These are phyloP conservation scores for Oryzias sinensis DNA, from an alignment of 2,797 vertebrate genomes.

Conservation along the genomic window DNA sequence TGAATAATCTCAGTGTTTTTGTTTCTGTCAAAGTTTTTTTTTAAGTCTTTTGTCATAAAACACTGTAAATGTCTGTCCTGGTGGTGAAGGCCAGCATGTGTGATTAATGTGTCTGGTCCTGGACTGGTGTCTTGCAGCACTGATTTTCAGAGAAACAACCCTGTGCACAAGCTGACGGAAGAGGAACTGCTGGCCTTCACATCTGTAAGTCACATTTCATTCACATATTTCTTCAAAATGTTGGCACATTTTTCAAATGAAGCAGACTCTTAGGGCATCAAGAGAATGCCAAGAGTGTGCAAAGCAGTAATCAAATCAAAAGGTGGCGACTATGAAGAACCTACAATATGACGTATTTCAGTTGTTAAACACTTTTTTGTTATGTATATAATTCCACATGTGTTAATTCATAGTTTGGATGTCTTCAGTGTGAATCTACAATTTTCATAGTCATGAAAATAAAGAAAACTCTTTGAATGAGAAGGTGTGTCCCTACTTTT, in stretches of 20 bases:
- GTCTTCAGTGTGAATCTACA: too few relatives aligned
- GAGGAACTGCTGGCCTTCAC: conserved; percentile 93
- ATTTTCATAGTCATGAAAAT: too few relatives aligned
- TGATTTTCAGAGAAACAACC: conserved; percentile 94
- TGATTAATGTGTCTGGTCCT: background rate
- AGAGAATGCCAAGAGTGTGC: too few relatives aligned
- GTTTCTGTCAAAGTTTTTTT: background rate
- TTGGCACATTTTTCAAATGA: background rate
- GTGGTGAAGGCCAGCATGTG: background rate
- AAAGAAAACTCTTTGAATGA: too few relatives aligned
- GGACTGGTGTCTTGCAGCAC: conserved; percentile 76
- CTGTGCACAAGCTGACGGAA: conserved; percentile 90
- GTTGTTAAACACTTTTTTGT: too few relatives aligned
- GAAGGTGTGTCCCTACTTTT: too few relatives aligned
- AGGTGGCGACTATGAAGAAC: too few relatives aligned
- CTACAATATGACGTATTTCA: too few relatives aligned
- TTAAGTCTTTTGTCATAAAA: background rate
- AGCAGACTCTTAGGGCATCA: background rate
- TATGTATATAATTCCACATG: too few relatives aligned
- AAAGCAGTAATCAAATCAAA: too few relatives aligned
- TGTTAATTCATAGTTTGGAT: too few relatives aligned
- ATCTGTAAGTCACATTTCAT: conserved; percentile 80
- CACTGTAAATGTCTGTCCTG: background rate
- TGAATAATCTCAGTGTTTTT: background rate
- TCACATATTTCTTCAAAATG: background rate